Percentiles rank a stretch among this genome's conserved stretches.
These are phyloP conservation scores for Brevipalpus yothersi DNA, from an alignment of 1,140 invertebrate genomes.

Conservation along the genomic window DNA sequence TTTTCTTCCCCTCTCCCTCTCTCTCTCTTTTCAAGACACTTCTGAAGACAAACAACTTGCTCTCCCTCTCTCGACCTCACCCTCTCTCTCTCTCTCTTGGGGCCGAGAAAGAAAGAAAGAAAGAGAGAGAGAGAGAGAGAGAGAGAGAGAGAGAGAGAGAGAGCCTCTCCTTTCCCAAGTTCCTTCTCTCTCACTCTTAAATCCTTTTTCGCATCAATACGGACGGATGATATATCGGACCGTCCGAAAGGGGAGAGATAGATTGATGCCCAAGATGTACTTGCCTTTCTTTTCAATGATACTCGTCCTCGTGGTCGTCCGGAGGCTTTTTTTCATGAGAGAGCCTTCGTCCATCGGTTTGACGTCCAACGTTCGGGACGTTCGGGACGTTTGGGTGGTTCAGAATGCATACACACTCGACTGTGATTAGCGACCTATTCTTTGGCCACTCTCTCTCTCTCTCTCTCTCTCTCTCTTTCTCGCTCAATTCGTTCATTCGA, in stretches of 20 bases:
- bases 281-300: neutral
- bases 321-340: neutral
- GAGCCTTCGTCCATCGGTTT: neutral
- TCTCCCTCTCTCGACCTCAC: too few relatives aligned
- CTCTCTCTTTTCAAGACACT: too few relatives aligned
- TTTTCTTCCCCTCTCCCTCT: too few relatives aligned
- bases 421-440: neutral
- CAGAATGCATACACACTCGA: neutral
- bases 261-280: neutral
- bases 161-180: neutral
- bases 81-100: too few relatives aligned
- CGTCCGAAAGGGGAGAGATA: neutral
- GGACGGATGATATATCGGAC: neutral
- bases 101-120: neutral
- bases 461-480: neutral
- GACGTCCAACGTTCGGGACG: neutral
- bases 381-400: neutral
- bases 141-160: neutral
- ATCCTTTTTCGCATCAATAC: neutral
- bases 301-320: neutral
- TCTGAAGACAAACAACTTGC: too few relatives aligned
- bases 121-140: neutral
- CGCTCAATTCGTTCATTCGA: too few relatives aligned
- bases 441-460: neutral
- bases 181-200: neutral